phyloP scores from a whole-genome alignment of 2,797 vertebrate species.

The Pantherophis vulpinus region DNA sequence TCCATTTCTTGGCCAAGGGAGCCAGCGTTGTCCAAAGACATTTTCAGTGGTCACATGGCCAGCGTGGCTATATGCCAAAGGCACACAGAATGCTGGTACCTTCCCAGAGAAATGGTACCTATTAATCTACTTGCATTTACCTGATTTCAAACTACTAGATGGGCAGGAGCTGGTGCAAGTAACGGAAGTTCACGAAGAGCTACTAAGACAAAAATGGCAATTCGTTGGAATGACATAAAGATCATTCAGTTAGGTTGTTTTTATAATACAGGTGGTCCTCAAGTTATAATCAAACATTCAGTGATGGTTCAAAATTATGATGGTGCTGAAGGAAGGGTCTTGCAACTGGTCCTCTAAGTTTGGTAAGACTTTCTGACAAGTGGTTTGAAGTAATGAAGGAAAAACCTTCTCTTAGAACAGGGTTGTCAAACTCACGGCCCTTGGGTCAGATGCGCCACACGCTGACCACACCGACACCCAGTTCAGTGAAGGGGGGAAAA shows the following conservation, averaged over 20 bases:
- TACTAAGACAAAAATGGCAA: background rate
- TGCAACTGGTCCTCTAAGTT: background rate
- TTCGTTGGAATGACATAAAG: background rate
- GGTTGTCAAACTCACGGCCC: no score
- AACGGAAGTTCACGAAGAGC: background rate
- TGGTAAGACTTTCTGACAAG: background rate
- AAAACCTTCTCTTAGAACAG: background rate
- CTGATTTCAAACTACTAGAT: background rate
- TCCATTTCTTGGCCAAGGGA: background rate
- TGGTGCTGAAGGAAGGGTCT: background rate
- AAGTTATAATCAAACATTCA: background rate
- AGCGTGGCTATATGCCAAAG: background rate
- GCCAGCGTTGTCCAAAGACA: background rate
- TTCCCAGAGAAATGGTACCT: background rate
- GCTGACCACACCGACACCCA: no score
- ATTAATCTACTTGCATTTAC: background rate
- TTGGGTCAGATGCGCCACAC: rapidly evolving
- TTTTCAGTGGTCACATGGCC: background rate
- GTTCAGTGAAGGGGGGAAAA: no score
- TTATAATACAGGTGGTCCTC: background rate
- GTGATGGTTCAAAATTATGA: background rate
- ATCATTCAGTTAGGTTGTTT: background rate
- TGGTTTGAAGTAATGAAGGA: background rate
- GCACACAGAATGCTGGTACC: background rate
- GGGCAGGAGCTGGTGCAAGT: background rate